Evolutionary conservation across 1,140 invertebrate genomes (phyloP).

Genomic region (Nephila pilipes): DNA sequence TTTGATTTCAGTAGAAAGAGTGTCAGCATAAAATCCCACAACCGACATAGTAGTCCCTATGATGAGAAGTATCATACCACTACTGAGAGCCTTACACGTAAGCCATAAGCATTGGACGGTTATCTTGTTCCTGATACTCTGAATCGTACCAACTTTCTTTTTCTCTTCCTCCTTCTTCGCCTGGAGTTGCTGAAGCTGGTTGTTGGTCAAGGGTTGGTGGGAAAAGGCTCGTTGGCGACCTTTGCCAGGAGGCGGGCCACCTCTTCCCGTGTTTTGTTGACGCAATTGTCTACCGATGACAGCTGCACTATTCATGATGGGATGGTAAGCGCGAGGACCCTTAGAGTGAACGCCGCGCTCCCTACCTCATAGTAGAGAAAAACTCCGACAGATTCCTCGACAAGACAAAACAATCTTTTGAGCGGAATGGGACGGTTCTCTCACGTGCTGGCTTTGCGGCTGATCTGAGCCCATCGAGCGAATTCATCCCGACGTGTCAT

Average conservation of each 20-base stretch:
- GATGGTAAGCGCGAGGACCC: not conserved
- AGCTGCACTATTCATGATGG: constrained; percentile 79
- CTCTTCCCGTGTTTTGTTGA: constrained; percentile 79
- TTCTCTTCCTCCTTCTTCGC: constrained; percentile 72
- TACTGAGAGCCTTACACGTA: constrained; percentile 91
- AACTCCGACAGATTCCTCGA: constrained; percentile 13
- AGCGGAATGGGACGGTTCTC: not conserved
- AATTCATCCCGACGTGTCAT: not conserved
- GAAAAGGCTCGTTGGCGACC: constrained; percentile 78
- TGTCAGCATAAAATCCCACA: constrained; percentile 88
- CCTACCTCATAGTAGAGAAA: not conserved
- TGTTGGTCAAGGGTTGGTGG: constrained; percentile 75
- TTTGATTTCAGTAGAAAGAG: constrained; percentile 89
- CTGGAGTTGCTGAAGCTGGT: constrained; percentile 71
- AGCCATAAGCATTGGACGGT: constrained; percentile 88
- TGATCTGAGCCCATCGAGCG: constrained; percentile 59
- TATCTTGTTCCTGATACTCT: constrained; percentile 74
- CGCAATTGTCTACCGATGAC: constrained; percentile 79
- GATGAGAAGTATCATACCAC: constrained; percentile 91
- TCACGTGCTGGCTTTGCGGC: constrained; percentile 62
- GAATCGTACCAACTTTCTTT: constrained; percentile 56
- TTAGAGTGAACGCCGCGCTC: not conserved
- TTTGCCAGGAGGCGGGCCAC: constrained; percentile 77
- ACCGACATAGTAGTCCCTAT: constrained; percentile 94
- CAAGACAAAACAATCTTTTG: constrained; percentile 39